Base-by-base conservation (phyloP, 2,797 vertebrate species). In the Ficedula albicollis region DNA sequence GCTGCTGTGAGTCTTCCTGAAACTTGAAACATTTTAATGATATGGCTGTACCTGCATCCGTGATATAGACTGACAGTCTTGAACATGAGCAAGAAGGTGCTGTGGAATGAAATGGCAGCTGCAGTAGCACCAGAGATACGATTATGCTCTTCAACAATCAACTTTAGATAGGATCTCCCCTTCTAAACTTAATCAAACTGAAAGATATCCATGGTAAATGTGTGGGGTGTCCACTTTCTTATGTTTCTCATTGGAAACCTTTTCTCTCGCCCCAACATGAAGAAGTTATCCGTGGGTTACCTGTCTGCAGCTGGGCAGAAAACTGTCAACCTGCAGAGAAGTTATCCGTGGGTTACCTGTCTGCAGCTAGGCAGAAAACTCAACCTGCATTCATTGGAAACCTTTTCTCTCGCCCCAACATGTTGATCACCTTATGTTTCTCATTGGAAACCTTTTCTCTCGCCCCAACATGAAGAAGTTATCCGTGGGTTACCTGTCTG, bases 261-360 rank as follows among this genome's bases (percentile, higher is more conserved):
- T 36, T 56, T 64, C 30, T 64, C 16, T n/a, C n/a, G 43, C 12
- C 27, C n/a, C 29, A 83, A 1, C 16, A 13, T 17, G 9, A 56
- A 78, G 66, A 51, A 63, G 12, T 14, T 48, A 13, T 11, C 48
- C 2, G 4, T 76, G 18, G 9, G 26, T 73, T 85, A 46, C 23
- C 18, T 76, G 17, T 82, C 14, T 69, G 63, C 68, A 90, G 41
- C 46, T 36, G 41, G n/a, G 36, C 23, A 69, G 15, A 43, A 75
- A 55, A 52, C 1, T 0, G 32, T 54, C 58, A 72, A 2, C 17
- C 11, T 30, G 30, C 34, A 52, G n/a, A n/a, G n/a, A n/a, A n/a
- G n/a, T n/a, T n/a, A n/a, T n/a, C n/a, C n/a, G n/a, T n/a, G n/a
- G n/a, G n/a, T n/a, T n/a, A n/a, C n/a, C n/a, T n/a, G n/a, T n/a